These are phyloP conservation scores for Hydrochoerus hydrochaeris DNA, from an alignment of 2,113 vertebrate species.

Conservation along the genomic window DNA sequence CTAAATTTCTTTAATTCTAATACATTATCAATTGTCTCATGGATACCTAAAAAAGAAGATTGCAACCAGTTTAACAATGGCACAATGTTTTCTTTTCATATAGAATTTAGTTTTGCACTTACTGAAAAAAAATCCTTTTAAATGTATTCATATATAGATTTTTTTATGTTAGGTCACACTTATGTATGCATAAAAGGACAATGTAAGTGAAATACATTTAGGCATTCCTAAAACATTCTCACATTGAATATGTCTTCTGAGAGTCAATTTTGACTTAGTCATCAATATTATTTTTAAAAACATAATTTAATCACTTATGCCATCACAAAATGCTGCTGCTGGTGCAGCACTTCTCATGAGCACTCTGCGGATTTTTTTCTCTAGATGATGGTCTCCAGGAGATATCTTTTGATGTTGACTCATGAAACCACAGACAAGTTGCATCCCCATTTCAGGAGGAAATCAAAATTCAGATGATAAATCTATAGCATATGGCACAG, in stretches of 20 bases:
- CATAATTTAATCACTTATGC: neutral
- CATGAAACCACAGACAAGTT: neutral
- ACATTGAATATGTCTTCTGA: neutral
- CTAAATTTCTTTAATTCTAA: neutral
- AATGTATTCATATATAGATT: neutral
- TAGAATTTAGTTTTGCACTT: slow-evolving; percentile 18
- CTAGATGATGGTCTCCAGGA: neutral
- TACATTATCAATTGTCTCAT: neutral
- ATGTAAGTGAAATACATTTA: slow-evolving; percentile 16
- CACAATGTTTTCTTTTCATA: neutral
- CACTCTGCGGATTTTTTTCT: neutral
- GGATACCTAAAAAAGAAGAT: neutral
- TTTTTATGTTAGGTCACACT: neutral
- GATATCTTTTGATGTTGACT: neutral
- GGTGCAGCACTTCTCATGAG: neutral
- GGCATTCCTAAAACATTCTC: neutral
- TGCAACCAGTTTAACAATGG: slow-evolving; percentile 8
- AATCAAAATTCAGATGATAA: neutral
- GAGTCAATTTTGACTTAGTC: neutral
- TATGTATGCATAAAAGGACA: neutral
- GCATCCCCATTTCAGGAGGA: neutral
- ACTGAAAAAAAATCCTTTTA: neutral
- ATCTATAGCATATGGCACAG: neutral
- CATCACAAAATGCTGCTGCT: neutral
- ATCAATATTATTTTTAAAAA: neutral